Evolutionary conservation across 2,113 vertebrate species (phyloP), one percentile per base, ranked within the genome.

Genomic region (Burhinus bistriatus): DNA sequence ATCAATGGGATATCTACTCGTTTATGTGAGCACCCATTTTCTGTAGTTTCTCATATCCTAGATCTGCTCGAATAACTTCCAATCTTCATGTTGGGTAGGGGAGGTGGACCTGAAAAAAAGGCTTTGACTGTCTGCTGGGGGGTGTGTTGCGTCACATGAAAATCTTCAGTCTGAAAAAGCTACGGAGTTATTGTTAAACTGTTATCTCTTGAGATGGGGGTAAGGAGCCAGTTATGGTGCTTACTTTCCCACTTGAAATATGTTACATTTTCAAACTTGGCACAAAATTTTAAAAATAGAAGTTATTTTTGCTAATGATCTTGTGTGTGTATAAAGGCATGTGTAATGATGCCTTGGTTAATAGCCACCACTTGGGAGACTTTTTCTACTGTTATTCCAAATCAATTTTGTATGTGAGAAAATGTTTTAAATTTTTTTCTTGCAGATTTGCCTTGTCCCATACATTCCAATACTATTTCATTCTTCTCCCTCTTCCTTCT

Each of bases 1-100:
- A 3, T 83, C 90, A 49, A 68, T 58, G 65, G 38, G 77, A 65
- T 81, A 38, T 83, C 59, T 47, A 40, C 61, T 96, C 70, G 72
- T 79, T 96, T 96, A 61, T 86, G 45, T 77, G 71, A 95, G 72
- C 89, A 85, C 34, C 26, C 38, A 32, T 55, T 66, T 88, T 81
- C 83, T 95, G 61, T 69, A 73, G 83, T 81, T 81, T 42, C 75
- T 61, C 17, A 18, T 52, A 49, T 49, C 29, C 25, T n/a, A 92
- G 91, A 85, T 93, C 51, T 95, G 79, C 92, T 97, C 87, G 90
- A 90, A 96, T 82, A 55, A 54, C 40, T 91, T 91, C 42, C 78
- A 55, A 38, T 82, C 40, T 72, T 94, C 85, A 42, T 47, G 36
- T 73, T 62, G 72, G 87, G 82, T 86, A 77, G 58, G 85, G 88